Evolutionary conservation across 2,797 vertebrate genomes (phyloP), one percentile per base, ranked within the genome.

Genomic region (Gymnopithys bicolor): DNA sequence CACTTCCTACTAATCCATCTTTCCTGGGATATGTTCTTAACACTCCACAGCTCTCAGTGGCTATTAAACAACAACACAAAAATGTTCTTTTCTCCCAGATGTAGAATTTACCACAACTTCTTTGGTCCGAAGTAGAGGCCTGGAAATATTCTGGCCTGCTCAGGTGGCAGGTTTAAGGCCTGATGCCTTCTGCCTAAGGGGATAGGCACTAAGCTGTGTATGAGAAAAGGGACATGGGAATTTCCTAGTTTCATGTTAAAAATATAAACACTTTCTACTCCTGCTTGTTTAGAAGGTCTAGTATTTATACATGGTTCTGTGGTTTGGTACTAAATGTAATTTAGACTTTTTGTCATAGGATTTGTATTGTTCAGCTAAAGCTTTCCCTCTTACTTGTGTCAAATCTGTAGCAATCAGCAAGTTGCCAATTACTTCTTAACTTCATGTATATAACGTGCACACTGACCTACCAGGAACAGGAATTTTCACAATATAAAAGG

Each of bases 1-100:
- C 95, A 95, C 95, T 94, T 96, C 85, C 87, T 96, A 84, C 89
- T 94, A 97, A 96, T 96, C 89, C 67, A 9, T 95, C 91, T 96
- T 96, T 96, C 67, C 41, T 93, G 67, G 87, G 83, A 24, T 96
- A 88, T 82, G 71, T 93, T 95, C 90, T 95, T 92, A 97, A 93
- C 91, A 93, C 92, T 95, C 69, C 52, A 67, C 14, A 73, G 91
- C 87, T 91, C 73, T 97, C 78, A 67, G 55, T 88, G 67, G 69
- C 87, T 95, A 69, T 95, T 96, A 84, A 90, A 96, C 94, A 96
- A 96, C 95, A 96, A 94, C 83, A 93, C 77, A 95, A 89, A 86
- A 92, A 69, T 66, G 58, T 92, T 87, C 56, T 83, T 93, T 89
- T 92, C 52, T 86, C 74, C 66, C 73, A 94, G 84, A 93, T 63